phyloP scores from a whole-genome alignment of 2,797 vertebrate species.

The Xiphorhynchus erythropygius region DNA sequence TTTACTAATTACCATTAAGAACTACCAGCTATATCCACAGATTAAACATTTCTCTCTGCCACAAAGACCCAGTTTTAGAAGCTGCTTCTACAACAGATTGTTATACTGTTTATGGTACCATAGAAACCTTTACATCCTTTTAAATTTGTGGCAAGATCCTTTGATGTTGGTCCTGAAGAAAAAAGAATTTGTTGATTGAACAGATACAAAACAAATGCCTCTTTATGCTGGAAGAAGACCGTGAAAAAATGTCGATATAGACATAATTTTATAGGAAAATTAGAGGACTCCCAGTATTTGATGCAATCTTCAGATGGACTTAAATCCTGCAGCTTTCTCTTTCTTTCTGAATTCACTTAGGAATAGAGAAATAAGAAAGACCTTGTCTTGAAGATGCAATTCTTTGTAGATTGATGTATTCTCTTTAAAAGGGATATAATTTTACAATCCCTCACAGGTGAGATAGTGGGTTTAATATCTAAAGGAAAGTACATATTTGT shows the following conservation, averaged over 20 bases:
- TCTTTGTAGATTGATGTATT: constrained; percentile 52
- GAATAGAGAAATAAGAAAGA: constrained; percentile 10
- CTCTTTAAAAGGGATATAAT: constrained; percentile 57
- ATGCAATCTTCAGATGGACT: background rate
- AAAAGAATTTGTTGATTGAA: background rate
- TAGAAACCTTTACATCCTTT: constrained; percentile 2
- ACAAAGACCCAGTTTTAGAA: constrained; percentile 42
- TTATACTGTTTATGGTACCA: background rate
- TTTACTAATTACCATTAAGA: constrained; percentile 51
- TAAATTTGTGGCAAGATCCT: background rate
- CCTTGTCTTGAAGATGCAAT: background rate
- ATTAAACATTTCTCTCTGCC: constrained; percentile 29
- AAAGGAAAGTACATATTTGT: constrained; percentile 64
- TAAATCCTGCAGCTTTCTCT: background rate
- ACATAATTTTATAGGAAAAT: background rate
- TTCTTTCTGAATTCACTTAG: background rate
- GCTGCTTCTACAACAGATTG: constrained; percentile 6
- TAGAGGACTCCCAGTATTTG: background rate
- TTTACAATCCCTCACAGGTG: constrained; percentile 54
- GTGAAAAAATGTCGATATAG: background rate
- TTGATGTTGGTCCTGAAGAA: background rate
- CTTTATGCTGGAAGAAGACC: background rate
- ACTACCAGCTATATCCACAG: constrained; percentile 1
- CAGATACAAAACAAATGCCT: background rate
- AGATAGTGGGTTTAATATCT: constrained; percentile 60